Evolutionary conservation across 2,888 invertebrate species (phyloP).

Genomic region (Pristionchus fissidentatus): DNA sequence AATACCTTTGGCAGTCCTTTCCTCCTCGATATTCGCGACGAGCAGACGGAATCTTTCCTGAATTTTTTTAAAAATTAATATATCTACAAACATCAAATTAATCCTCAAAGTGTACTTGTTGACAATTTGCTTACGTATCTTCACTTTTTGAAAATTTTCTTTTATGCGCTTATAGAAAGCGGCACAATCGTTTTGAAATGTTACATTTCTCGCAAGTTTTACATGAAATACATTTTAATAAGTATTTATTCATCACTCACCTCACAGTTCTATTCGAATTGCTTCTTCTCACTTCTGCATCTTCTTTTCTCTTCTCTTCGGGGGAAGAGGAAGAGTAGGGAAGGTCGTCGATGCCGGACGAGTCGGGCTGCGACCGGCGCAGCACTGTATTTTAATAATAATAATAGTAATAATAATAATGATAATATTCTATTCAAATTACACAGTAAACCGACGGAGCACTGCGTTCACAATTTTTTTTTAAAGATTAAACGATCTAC

Average conservation of each 20-base stretch:
- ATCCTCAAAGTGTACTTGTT: no score
- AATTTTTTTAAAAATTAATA: neutral
- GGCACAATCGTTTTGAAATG: no score
- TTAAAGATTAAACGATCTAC: neutral
- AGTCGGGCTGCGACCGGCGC: neutral
- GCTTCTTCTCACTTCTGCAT: neutral
- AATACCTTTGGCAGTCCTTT: conserved; percentile 33
- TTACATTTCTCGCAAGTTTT: no score
- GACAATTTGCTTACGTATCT: no score
- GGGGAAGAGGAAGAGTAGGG: conserved; percentile 38
- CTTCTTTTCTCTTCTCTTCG: conserved; percentile 3
- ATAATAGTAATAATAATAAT: no score
- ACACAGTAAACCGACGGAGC: no score
- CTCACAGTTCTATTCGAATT: conserved; percentile 40
- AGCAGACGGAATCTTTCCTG: conserved; percentile 46
- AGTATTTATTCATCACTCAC: neutral
- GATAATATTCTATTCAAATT: no score
- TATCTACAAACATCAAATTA: neutral
- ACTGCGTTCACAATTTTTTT: no score
- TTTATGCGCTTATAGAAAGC: no score
- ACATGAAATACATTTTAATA: neutral
- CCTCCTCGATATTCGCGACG: conserved; percentile 40
- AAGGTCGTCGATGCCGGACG: conserved; percentile 31
- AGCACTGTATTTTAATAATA: conserved; percentile 17
- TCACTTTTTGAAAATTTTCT: no score